Base-by-base conservation (phyloP, 2,888 invertebrate species). In the Nephrotoma appendiculata region DNA sequence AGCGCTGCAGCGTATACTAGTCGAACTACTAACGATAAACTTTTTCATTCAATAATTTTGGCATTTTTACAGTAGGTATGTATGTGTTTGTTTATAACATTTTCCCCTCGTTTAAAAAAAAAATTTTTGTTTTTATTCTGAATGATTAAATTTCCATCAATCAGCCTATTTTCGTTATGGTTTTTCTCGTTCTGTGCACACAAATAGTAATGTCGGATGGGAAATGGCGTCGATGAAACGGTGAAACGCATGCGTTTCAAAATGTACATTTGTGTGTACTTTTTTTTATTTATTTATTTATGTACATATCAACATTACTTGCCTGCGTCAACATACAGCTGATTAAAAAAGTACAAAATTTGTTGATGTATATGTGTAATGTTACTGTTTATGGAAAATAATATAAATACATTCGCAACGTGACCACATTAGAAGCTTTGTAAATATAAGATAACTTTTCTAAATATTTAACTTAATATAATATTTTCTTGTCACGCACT, bases 101-200 rank as follows among this genome's bases (percentile, higher is more conserved):
- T 71, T 31, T 71, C 71, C 71, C 31, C 31, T 4, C 9, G 4
- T 31, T 31, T 31, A 31, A 31, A 31, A 31, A 31, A 31, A 31
- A 31, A 31, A 31, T 31, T 31, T 31, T 31, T 31, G 31, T 31
- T 31, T 31, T 31, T 31, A 31, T 71, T 71, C 31, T 31, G 71
- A 9, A 19, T 71, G 71, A 31, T 71, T 71, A 31, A 31, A 71
- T 71, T 71, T 31, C 31, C 89, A 88, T 87, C 88, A 87, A 88
- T 87, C 87, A 87, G 87, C 86, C 87, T 86, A 86, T 86, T 87
- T 86, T 86, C 48, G 44, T 86, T 48, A 19, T 41, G 48, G 9
- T 41, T 87, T 87, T 87, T 86, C 83, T 85, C 85, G 57, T 41
- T 41, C 45, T 43, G 5, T 57, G 52, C 1, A 19, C 15, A 57